Evolutionary conservation across 2,888 invertebrate genomes (phyloP), one percentile per base, ranked within the genome.

Genomic region (Agrotis ipsilon): DNA sequence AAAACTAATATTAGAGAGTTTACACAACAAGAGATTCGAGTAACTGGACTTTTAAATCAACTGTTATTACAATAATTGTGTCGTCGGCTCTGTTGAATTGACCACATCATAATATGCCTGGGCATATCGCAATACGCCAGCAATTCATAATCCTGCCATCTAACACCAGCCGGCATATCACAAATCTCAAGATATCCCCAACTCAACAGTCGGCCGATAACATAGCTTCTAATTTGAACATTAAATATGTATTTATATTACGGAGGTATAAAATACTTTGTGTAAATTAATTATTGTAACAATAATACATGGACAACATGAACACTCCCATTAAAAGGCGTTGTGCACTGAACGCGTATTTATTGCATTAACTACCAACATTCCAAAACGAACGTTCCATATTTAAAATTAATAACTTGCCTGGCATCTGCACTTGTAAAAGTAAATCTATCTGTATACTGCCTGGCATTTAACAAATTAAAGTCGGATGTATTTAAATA

Each of bases 221-320:
- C 39, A 39, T 39, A 39, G 39, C 69, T 79, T 75, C 70, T 78
- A 73, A 70, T 82, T 73, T 78, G 76, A 82, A 75, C 72, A 81
- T 72, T 75, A 71, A 73, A 80, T 79, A 82, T 70, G 60, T 64
- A 69, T 60, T 39, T 68, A 75, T 75, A 74, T 24, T 78, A 82
- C 63, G 80, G 79, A 82, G 80, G 70, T 82, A 85, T 85, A 79
- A 81, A 84, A 85, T 87, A 88, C 84, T 87, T 85, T 81, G 81
- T 85, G 80, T 86, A 78, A 81, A 82, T 78, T 79, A 81, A 76
- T 76, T 77, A 82, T 78, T 82, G 77, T 81, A 79, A 82, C 72
- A 81, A 52, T 81, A 75, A 80, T 72, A 84, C 72, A 73, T 68
- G 61, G 66, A 79, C 67, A 78, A 83, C 69, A 59, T 84, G 80